These are phyloP conservation scores for Sylvicola fuscatus DNA, from an alignment of 2,888 invertebrate species.

Conservation along the genomic window DNA sequence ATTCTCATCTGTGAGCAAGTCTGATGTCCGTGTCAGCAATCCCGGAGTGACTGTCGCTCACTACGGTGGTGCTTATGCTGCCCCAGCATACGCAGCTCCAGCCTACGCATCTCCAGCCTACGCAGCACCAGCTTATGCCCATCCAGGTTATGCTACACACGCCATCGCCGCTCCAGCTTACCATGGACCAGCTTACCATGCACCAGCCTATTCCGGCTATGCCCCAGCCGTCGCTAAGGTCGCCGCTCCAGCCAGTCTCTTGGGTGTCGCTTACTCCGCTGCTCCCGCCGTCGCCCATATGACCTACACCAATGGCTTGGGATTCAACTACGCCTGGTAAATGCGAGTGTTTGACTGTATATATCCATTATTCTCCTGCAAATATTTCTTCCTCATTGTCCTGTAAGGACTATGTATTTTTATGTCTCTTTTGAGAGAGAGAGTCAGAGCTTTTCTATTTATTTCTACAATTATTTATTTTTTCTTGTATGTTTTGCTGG, in stretches of 20 bases:
- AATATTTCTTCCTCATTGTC: no score
- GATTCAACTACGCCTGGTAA: slow-evolving; percentile 35
- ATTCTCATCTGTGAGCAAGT: slow-evolving; percentile 47
- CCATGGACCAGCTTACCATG: slow-evolving; percentile 15
- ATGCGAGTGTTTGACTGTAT: no score
- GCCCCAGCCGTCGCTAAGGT: slow-evolving; percentile 9
- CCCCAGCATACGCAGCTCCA: slow-evolving; percentile 16
- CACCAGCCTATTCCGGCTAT: slow-evolving; percentile 8
- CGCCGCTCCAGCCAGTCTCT: slow-evolving; percentile 24
- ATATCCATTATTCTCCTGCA: no score
- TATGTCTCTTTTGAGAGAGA: no score
- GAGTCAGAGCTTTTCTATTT: no score
- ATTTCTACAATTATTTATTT: no score
- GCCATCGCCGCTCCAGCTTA: slow-evolving; percentile 9
- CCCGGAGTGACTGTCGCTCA: slow-evolving; percentile 26
- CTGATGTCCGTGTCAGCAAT: slow-evolving; percentile 49
- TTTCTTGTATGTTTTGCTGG: no score
- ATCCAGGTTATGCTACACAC: slow-evolving; percentile 3
- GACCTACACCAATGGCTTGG: slow-evolving; percentile 33
- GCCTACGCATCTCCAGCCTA: slow-evolving; percentile 9
- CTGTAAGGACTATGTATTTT: no score
- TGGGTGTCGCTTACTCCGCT: slow-evolving; percentile 38
- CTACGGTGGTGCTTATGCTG: slow-evolving; percentile 14
- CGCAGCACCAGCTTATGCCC: slow-evolving; percentile 10
- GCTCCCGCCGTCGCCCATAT: slow-evolving; percentile 40